Conservation (phyloP, 2,113 vertebrate genomes). For the Gallinago paraguaiae region DNA sequence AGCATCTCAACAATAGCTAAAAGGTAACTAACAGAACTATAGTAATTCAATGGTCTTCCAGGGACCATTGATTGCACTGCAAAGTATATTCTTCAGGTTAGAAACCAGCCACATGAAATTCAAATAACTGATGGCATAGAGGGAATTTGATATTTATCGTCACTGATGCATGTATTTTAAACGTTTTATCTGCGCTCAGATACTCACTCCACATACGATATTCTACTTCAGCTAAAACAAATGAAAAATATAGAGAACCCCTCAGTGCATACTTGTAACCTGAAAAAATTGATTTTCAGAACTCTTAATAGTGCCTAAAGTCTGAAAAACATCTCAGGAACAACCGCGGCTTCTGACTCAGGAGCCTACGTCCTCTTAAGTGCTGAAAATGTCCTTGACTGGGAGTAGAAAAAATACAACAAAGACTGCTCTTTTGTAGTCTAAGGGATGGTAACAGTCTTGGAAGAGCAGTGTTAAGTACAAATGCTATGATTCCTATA, state of each 20-base stretch:
- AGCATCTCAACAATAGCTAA: constrained; percentile 15
- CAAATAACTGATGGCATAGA: not conserved
- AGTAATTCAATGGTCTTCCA: constrained; percentile 17
- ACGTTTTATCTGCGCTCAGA: not conserved
- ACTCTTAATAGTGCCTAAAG: not conserved
- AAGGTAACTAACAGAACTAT: constrained; percentile 26
- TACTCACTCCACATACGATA: not conserved
- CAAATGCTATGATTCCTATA: not conserved
- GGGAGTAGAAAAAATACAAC: not conserved
- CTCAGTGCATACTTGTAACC: not conserved
- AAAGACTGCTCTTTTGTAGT: not conserved
- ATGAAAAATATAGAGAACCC: not conserved
- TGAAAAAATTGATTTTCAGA: not conserved
- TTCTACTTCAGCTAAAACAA: not conserved
- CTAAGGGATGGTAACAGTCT: not conserved
- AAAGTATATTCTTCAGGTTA: constrained; percentile 3
- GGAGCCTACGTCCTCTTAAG: not conserved
- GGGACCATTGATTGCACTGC: constrained; percentile 11
- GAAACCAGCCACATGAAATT: constrained; percentile 35
- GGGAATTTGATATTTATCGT: not conserved
- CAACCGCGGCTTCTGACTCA: not conserved
- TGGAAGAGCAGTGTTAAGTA: not conserved
- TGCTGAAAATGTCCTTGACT: not conserved
- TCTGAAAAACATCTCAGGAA: not conserved
- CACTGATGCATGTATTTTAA: not conserved